Evolutionary conservation across 2,113 vertebrate genomes (phyloP).

Genomic region (Tichodroma muraria): DNA sequence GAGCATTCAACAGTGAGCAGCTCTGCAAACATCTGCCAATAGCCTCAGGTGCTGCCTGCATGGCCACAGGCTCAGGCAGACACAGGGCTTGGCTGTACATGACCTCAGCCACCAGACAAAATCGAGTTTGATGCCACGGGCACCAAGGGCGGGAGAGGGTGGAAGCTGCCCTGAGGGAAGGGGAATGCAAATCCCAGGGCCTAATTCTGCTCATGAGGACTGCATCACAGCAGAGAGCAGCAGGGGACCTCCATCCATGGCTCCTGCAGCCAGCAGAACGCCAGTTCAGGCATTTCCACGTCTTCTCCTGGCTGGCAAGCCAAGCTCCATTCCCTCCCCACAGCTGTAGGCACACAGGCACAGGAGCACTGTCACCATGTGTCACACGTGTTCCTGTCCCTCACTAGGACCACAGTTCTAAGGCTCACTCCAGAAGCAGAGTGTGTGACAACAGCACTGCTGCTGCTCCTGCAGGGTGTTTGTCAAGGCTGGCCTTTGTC

Average conservation of each 20-base stretch:
- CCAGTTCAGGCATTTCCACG: background rate
- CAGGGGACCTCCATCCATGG: background rate
- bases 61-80: background rate
- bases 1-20: background rate
- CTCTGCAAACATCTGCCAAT: background rate
- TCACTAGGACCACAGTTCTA: background rate
- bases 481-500: background rate
- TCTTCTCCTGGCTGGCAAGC: background rate
- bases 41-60: background rate
- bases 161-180: background rate
- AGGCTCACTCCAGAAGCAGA: background rate
- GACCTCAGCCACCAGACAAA: background rate
- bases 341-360: background rate
- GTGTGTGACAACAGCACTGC: background rate
- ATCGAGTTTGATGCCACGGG: fast-evolving
- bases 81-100: background rate
- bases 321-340: background rate
- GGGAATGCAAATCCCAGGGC: background rate
- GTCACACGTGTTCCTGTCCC: background rate
- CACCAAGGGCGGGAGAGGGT: background rate
- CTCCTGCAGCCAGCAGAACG: background rate
- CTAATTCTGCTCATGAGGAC: background rate
- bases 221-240: background rate
- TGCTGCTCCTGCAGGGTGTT: background rate
- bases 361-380: background rate